Evolutionary conservation across 2,888 invertebrate genomes (phyloP), one percentile per base, ranked within the genome.

Genomic region (Teleogryllus oceanicus): DNA sequence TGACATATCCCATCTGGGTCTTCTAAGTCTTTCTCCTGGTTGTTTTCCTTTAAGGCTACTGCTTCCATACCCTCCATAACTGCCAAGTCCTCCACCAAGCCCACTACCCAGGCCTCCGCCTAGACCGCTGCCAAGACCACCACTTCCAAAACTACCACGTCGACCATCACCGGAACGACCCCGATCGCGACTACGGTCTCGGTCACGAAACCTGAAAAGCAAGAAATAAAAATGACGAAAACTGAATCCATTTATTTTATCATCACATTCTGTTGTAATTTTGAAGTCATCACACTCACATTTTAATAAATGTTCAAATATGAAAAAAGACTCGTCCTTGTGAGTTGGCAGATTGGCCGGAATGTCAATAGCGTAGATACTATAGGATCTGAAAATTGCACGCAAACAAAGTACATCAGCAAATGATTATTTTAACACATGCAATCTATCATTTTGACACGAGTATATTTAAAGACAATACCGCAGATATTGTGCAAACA

Each of bases 1-100:
- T 76, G 88, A 87, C 83, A 92, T 84, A 83, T 96, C 95, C 97
- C 98, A 98, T 83, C 91, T 91, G 10, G 97, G 96, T 85, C 94
- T 95, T 20, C 91, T 89, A 82, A 94, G 49, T 75, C 85, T 84
- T 74, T 86, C 87, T 16, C 89, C 89, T 24, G 86, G 86, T 74
- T 85, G 84, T 77, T 84, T 84, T n/a, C 81, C 79, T 50, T 79
- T 79, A n/a, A 79, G 77, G 49, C 78, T 79, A 20, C 78, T 80
- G 11, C 80, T 78, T 10, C 80, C 80, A 12, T 76, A 76, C n/a
- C 24, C 24, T 2, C 74, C 79, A n/a, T 62, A 62, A 20, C 78
- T 76, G 11, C 80, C 78, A 51, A 50, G 20, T 18, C 50, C 20
- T 51, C 76, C 62, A 2, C 62, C 76, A 50, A 50, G 78, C 4